phyloP scores from a whole-genome alignment of 2,888 invertebrate genomes.

The Carabus problematicus region DNA sequence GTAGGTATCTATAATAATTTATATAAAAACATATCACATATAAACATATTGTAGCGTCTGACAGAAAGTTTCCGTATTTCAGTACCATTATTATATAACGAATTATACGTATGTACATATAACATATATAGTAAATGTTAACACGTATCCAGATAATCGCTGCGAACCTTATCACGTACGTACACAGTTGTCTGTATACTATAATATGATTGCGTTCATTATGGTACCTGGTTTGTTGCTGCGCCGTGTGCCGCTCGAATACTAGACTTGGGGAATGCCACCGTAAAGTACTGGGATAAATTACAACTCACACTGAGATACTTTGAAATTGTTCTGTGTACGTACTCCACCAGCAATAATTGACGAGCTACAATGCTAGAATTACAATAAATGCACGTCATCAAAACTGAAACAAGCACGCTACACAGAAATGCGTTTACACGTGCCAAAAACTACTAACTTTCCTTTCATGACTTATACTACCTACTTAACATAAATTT shows the following conservation, averaged over 20 bases:
- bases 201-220: conserved; percentile 34
- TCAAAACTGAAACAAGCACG: conserved; percentile 2
- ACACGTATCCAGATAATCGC: conserved; percentile 30
- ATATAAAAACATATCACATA: too few relatives aligned
- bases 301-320: conserved; percentile 26
- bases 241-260: not conserved
- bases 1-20: too few relatives aligned
- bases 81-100: too few relatives aligned
- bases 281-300: conserved; percentile 25
- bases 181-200: conserved; percentile 1
- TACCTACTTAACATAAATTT: too few relatives aligned
- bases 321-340: conserved; percentile 30
- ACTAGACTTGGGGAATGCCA: conserved; percentile 20
- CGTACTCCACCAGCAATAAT: conserved; percentile 15
- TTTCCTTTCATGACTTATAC: conserved; percentile 1
- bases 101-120: not conserved
- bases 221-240: conserved; percentile 10
- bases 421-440: conserved; percentile 1
- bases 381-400: conserved; percentile 29
- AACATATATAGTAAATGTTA: conserved; percentile 4
- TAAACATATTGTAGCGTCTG: too few relatives aligned
- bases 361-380: conserved; percentile 17
- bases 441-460: conserved; percentile 10
- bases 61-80: too few relatives aligned
- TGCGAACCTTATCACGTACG: conserved; percentile 11